Conservation (phyloP, 2,797 vertebrate genomes). For the Simalia tracyae region DNA sequence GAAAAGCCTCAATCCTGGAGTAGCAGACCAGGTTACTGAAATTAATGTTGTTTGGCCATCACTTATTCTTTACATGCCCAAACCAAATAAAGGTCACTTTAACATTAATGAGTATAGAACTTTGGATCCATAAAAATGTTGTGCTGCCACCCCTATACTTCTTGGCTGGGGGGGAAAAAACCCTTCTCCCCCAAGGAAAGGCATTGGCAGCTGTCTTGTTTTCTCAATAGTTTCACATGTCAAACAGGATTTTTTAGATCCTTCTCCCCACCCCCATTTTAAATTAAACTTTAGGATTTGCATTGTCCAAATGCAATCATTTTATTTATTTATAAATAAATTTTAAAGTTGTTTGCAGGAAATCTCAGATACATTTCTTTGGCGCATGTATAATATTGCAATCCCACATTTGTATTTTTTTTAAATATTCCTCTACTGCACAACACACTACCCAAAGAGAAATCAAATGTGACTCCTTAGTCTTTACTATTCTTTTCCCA, state of each 20-base stretch:
- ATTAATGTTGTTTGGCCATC: background rate
- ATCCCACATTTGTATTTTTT: background rate
- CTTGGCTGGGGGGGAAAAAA: background rate
- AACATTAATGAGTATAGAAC: background rate
- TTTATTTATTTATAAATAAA: too few relatives aligned
- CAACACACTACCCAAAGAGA: background rate
- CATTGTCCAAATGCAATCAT: background rate
- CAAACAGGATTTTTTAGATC: background rate
- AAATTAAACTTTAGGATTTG: background rate
- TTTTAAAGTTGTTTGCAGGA: background rate
- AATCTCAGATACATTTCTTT: background rate
- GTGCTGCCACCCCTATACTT: background rate
- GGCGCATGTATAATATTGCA: background rate
- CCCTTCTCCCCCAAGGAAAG: background rate
- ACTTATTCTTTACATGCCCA: background rate
- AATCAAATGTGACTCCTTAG: background rate
- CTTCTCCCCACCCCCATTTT: background rate
- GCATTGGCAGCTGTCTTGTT: background rate
- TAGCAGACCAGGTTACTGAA: constrained; percentile 12
- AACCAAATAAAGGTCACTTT: background rate
- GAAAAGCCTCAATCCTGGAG: background rate
- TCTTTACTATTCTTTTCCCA: too few relatives aligned
- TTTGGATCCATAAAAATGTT: background rate
- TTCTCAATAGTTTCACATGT: background rate
- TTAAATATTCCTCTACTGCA: background rate